These are phyloP conservation scores for Hyperoodon ampullatus DNA, from an alignment of 2,113 vertebrate genomes.

Conservation along the genomic window DNA sequence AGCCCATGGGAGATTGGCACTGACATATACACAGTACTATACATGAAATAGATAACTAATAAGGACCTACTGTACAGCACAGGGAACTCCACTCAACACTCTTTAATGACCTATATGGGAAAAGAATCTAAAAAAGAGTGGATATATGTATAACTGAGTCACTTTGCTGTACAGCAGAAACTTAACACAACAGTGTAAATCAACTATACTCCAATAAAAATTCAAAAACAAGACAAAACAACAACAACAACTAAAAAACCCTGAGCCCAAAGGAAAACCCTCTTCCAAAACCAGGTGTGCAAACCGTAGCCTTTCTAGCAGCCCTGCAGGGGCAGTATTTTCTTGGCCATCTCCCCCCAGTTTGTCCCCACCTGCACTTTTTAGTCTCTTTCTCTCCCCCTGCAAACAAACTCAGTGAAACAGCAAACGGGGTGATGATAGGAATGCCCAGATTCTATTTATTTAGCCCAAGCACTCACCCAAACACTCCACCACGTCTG, in stretches of 20 bases:
- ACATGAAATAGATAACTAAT: not conserved
- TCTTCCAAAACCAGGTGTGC: not conserved
- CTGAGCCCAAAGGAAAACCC: not conserved
- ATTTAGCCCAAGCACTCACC: not conserved
- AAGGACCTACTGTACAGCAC: not conserved
- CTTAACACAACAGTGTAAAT: not conserved
- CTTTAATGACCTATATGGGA: not conserved
- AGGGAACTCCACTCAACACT: not conserved
- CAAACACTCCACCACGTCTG: not conserved
- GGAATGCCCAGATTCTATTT: slow-evolving; percentile 43
- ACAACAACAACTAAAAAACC: not conserved
- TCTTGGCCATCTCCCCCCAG: not conserved
- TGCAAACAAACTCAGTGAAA: slow-evolving; percentile 15
- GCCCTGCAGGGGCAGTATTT: fast-evolving
- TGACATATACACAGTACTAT: not conserved
- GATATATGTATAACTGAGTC: not conserved
- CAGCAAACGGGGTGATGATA: not conserved
- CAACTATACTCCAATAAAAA: not conserved
- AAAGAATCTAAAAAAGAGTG: not conserved
- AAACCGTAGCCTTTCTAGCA: not conserved
- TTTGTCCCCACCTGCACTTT: not conserved
- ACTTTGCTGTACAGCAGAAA: not conserved
- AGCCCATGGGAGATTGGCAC: not conserved
- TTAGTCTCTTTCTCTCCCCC: not conserved
- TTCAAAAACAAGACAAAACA: not conserved